These are phyloP conservation scores for Hoplodrina blanda DNA, from an alignment of 2,888 invertebrate genomes.

Conservation along the genomic window DNA sequence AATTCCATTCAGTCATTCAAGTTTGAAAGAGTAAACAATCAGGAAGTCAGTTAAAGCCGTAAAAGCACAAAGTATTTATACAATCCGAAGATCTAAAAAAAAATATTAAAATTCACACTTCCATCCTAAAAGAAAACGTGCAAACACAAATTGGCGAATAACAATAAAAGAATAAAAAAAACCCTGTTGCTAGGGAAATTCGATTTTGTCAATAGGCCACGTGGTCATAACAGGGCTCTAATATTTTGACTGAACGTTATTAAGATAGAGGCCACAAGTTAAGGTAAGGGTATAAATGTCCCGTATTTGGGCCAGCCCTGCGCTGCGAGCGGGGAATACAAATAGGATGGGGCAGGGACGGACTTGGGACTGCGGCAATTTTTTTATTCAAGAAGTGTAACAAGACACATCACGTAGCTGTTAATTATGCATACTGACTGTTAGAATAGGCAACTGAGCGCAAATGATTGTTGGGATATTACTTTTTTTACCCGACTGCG, in stretches of 20 bases:
- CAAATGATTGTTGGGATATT: too few species aligned
- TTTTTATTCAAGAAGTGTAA: neutral
- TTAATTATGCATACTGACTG: too few species aligned
- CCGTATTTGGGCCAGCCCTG: slow-evolving; percentile 76
- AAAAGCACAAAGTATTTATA: neutral
- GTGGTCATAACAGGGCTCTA: slow-evolving; percentile 63
- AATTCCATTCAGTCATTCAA: too few species aligned
- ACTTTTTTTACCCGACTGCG: too few species aligned
- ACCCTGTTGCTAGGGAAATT: slow-evolving; percentile 24
- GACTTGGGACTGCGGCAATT: slow-evolving; percentile 24
- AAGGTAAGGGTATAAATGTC: slow-evolving; percentile 78
- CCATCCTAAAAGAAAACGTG: slow-evolving; percentile 11
- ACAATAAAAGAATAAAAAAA: slow-evolving; percentile 33
- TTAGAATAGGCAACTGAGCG: too few species aligned
- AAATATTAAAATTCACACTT: neutral
- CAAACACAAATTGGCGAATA: slow-evolving; percentile 21
- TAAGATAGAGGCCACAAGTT: slow-evolving; percentile 79
- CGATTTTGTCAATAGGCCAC: slow-evolving; percentile 56
- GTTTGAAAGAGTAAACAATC: too few species aligned
- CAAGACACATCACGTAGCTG: too few species aligned
- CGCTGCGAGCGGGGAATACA: slow-evolving; percentile 74
- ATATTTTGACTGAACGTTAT: slow-evolving; percentile 77
- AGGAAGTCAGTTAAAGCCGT: too few species aligned
- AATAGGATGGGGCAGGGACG: slow-evolving; percentile 68
- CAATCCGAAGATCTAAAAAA: neutral